Evolutionary conservation across 2,113 vertebrate genomes (phyloP), one percentile per base, ranked within the genome.

Genomic region (Coturnix japonica): DNA sequence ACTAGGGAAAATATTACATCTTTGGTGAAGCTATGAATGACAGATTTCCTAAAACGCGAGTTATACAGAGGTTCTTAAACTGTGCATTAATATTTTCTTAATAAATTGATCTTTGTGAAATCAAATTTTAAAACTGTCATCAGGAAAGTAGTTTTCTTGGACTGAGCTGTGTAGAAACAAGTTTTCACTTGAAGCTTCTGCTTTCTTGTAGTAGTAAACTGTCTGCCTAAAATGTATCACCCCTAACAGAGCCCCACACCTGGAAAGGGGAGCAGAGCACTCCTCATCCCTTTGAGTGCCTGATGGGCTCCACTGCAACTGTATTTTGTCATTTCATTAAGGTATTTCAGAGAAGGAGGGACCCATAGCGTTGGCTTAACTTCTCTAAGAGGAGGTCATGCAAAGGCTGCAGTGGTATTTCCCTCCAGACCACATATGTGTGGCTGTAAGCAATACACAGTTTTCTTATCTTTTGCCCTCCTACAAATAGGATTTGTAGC

Each of bases 221-320:
- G 28, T 81, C 0, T 22, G 31, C 26, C 2, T 3, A 18, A 18
- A 21, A 5, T 14, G 1, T 31, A 13, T 66, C 16, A 21, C 41
- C 19, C 75, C 31, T 16, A 10, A 57, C 51, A 16, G 19, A 80
- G 41, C 46, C 17, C 5, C 21, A 54, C 54, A 15, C 14, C 37
- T 71, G 33, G 17, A 54, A 74, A 57, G 9, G 16, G 20, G 25
- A 47, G 37, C 13, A 23, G 14, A 49, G n/a, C 35, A 23, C 31
- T 13, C 61, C n/a, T 89, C 3, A 1, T 33, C 43, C 35, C 22
- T 57, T 19, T 56, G 17, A 64, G 63, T 23, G 53, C 39, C 20
- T 51, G 56, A 46, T 13, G 21, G 12, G 26, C 31, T 1, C 9
- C 63, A 15, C 46, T 81, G 30, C 57, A 28, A 33, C 4, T 26